phyloP scores from a whole-genome alignment of 2,888 invertebrate species.

The Thymelicus acteon region DNA sequence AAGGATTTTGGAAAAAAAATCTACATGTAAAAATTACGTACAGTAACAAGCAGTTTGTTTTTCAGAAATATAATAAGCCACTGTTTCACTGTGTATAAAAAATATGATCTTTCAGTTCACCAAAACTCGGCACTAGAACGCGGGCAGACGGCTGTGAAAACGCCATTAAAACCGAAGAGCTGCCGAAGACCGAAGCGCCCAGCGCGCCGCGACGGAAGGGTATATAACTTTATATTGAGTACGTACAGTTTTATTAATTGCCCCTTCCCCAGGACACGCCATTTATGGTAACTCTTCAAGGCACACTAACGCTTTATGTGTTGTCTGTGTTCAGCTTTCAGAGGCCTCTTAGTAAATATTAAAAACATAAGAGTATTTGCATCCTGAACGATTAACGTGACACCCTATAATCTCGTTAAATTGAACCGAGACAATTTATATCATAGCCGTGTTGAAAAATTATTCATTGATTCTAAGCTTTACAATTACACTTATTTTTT shows the following conservation, averaged over 20 bases:
- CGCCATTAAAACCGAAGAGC: slow-evolving; percentile 50
- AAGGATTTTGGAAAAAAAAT: too few species aligned
- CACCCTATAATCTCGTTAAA: too few species aligned
- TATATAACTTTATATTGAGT: slow-evolving; percentile 52
- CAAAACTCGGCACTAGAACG: slow-evolving; percentile 71
- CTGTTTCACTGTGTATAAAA: too few species aligned
- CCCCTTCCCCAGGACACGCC: slow-evolving; percentile 26
- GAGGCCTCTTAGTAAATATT: background rate
- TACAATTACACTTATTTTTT: too few species aligned
- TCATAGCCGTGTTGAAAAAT: too few species aligned
- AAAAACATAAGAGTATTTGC: background rate
- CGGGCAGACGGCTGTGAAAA: slow-evolving; percentile 77
- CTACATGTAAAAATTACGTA: background rate
- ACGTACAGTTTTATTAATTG: slow-evolving; percentile 34
- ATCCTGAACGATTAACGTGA: background rate
- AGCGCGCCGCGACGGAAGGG: slow-evolving; percentile 67
- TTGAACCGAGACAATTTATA: too few species aligned
- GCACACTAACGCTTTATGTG: slow-evolving; percentile 35
- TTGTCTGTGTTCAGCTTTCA: slow-evolving; percentile 28
- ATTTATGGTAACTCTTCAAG: slow-evolving; percentile 32
- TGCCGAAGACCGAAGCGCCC: slow-evolving; percentile 46
- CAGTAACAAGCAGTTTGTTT: too few species aligned
- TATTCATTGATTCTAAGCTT: too few species aligned
- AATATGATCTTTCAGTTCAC: slow-evolving; percentile 54
- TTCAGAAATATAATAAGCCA: too few species aligned